Conservation (phyloP, 2,888 invertebrate genomes). For the Shargacucullia verbasci region DNA sequence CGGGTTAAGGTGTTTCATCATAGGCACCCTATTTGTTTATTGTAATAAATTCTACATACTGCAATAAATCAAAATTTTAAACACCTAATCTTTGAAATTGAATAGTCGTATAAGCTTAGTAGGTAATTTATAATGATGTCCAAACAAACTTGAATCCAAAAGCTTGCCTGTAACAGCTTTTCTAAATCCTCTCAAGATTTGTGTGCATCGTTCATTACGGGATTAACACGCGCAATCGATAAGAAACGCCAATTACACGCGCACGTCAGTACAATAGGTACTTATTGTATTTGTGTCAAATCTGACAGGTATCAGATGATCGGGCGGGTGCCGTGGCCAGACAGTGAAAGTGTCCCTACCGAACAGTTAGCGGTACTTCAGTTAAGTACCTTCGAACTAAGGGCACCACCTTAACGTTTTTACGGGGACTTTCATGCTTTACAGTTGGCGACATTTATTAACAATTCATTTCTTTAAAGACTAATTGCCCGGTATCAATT, state of each 20-base stretch:
- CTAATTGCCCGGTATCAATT: too few species aligned
- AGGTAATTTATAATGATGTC: too few species aligned
- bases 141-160: neutral
- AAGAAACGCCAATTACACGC: conserved; percentile 27
- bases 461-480: too few species aligned
- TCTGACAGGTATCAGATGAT: conserved; percentile 70
- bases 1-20: too few species aligned
- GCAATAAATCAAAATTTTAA: too few species aligned
- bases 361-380: conserved; percentile 73
- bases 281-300: conserved; percentile 46
- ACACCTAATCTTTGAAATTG: too few species aligned
- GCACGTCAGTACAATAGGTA: conserved; percentile 14
- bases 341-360: conserved; percentile 84
- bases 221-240: conserved; percentile 25
- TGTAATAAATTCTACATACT: too few species aligned
- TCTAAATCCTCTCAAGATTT: conserved; percentile 14
- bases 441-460: neutral
- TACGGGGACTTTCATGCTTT: conserved; percentile 12
- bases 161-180: neutral
- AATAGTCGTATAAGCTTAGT: too few species aligned
- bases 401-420: conserved; percentile 32
- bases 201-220: conserved; percentile 14
- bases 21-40: too few species aligned
- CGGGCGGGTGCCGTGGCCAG: conserved; percentile 57
- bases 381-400: conserved; percentile 45